phyloP scores from a whole-genome alignment of 1,140 invertebrate genomes.

The Pseudoatta argentina region DNA sequence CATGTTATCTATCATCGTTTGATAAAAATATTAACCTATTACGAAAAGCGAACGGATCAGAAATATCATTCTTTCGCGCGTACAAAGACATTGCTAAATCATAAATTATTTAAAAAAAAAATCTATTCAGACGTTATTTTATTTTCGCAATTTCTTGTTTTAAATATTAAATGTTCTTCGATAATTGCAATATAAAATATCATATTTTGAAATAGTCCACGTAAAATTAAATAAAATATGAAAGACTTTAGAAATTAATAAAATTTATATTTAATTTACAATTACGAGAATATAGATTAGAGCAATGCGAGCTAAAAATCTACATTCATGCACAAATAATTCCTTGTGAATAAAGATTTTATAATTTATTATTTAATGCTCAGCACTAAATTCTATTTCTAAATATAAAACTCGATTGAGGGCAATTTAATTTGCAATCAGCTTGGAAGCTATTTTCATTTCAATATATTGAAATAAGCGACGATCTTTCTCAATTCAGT shows the following conservation, averaged over 20 bases:
- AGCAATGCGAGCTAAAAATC: neutral
- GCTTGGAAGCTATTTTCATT: neutral
- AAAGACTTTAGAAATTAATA: neutral
- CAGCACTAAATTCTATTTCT: neutral
- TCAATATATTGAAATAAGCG: neutral
- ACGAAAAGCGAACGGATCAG: neutral
- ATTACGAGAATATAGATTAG: neutral
- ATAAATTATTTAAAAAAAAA: neutral
- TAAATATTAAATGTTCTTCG: neutral
- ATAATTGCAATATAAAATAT: neutral
- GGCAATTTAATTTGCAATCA: neutral
- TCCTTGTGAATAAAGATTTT: neutral
- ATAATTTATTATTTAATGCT: neutral
- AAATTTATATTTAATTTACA: neutral
- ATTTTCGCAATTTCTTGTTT: neutral
- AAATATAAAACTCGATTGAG: neutral
- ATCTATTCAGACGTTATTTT: neutral
- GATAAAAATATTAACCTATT: neutral
- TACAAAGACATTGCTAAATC: neutral
- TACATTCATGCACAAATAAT: neutral
- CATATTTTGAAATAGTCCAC: neutral
- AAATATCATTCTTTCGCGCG: neutral
- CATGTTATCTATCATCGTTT: conserved; percentile 6
- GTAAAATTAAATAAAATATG: neutral
- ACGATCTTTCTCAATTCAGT: neutral